Conservation (phyloP, 2,113 vertebrate species). For the Elephas maximus region DNA sequence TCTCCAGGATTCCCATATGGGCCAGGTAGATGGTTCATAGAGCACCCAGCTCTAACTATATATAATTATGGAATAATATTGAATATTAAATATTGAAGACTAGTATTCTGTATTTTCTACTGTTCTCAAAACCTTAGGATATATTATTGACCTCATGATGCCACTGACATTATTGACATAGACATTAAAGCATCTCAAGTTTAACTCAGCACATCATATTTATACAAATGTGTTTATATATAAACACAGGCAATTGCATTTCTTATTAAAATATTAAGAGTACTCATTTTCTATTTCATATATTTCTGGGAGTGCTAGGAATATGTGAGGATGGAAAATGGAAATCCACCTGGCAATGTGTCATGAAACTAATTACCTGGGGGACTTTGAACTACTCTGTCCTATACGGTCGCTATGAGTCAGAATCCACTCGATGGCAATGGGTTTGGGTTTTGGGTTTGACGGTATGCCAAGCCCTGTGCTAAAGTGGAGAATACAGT, state of each 20-base stretch:
- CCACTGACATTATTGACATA: not conserved
- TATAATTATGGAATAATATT: no score
- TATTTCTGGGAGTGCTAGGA: conserved; percentile 45
- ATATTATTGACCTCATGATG: not conserved
- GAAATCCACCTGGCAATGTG: not conserved
- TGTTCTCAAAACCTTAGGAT: not conserved
- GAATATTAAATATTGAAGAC: not conserved
- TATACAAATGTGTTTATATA: not conserved
- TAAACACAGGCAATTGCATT: not conserved
- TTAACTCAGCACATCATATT: not conserved
- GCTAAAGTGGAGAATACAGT: not conserved
- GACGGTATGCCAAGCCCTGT: not conserved
- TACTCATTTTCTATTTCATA: conserved; percentile 32
- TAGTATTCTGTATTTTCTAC: not conserved
- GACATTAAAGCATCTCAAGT: not conserved
- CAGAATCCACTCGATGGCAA: no score
- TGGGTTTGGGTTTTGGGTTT: not conserved
- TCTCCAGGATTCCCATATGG: not conserved
- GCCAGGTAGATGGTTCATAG: not conserved
- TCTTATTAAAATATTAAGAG: not conserved
- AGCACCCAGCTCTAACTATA: no score
- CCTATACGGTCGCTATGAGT: not conserved
- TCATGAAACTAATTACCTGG: conserved; percentile 64
- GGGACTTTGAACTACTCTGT: not conserved
- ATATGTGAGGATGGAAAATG: not conserved